Evolutionary conservation across 1,140 invertebrate genomes (phyloP).

Genomic region (Leptoteleia sp.): DNA sequence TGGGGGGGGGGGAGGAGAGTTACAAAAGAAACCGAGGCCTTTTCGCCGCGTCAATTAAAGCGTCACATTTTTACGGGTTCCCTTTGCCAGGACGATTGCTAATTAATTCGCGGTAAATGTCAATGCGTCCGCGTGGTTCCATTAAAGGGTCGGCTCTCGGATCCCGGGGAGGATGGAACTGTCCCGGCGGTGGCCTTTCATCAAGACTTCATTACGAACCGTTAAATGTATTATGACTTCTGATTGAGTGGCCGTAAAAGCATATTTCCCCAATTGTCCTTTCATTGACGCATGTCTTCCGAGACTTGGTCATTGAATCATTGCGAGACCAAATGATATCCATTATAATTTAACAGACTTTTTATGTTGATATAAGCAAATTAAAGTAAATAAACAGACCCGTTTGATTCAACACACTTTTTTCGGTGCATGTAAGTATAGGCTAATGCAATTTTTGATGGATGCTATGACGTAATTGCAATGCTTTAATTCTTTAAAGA

Average conservation of each 20-base stretch:
- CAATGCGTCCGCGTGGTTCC: conserved; percentile 16
- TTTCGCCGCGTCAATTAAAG: conserved; percentile 52
- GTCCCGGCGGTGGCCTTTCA: conserved; percentile 71
- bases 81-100: conserved; percentile 25
- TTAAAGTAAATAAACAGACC: no score
- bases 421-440: no score
- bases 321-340: no score
- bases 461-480: no score
- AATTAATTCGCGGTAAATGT: conserved; percentile 50
- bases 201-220: conserved; percentile 74
- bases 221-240: conserved; percentile 78
- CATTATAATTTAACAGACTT: no score
- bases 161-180: conserved; percentile 19
- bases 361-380: no score
- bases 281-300: no score
- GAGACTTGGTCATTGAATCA: no score
- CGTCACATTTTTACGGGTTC: conserved; percentile 27
- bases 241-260: conserved; percentile 72
- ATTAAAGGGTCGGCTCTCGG: conserved; percentile 17
- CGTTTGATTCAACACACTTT: no score
- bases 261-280: no score
- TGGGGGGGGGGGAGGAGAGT: not conserved
- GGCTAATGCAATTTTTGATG: no score
- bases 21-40: conserved; percentile 40
- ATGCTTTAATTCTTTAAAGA: no score